Base-by-base conservation (phyloP, 1,140 invertebrate species). In the Drosophila willistoni region DNA sequence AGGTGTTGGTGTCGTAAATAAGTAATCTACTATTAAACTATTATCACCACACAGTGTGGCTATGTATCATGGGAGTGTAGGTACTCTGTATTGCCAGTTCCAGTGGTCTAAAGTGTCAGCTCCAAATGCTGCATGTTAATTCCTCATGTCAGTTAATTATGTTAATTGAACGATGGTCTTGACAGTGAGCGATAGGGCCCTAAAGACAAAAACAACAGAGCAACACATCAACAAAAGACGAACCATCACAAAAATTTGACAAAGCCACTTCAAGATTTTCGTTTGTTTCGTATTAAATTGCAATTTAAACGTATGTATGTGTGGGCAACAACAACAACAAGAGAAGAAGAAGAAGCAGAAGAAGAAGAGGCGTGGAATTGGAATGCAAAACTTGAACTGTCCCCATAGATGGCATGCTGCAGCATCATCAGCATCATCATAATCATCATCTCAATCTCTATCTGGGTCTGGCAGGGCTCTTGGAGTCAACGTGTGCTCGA, bases 131-230 rank as follows among this genome's bases (percentile, higher is more conserved):
- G 68, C 70, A 64, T 72, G 73, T 73, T 89, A 80, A 87, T 84
- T 79, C 73, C 79, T 72, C 57, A 84, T 82, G 84, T 76, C 77
- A 71, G 84, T 89, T 89, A 87, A 87, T 87, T 89, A 89, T 84
- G 85, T 78, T 87, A 87, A 87, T 87, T 87, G 84, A 89, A 89
- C 68, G 77, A 84, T 87, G 84, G 73, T 78, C 84, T 84, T 87
- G 84, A 89, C 84, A 89, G 80, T 81, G 84, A 84, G 83, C 74
- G 79, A 86, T 87, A 87, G 77, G 68, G 73, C 73, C 64, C 25
- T 56, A 65, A 44, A 47, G 14, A 76, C 64, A 65, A 29, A 29
- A 39, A 77, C 67, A 69, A 64, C 56, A 44, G n/a, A 44, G 2
- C n/a, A n/a, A 44, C 42, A 44, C 44, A 47, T 14, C 44, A 51